Evolutionary conservation across 2,888 invertebrate genomes (phyloP).

Genomic region (Notodonta dromedarius): DNA sequence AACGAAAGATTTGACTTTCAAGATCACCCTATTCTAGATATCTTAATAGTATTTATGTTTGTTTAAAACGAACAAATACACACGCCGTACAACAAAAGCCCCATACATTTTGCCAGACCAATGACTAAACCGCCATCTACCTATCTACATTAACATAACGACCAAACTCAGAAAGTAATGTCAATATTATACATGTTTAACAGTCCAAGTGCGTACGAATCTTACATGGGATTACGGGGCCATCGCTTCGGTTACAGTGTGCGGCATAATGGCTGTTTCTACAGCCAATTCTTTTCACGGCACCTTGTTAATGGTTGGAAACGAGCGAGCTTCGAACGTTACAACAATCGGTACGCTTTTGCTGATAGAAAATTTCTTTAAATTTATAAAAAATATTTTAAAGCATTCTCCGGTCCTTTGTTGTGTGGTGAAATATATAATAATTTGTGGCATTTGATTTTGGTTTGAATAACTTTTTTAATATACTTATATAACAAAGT

Average conservation of each 20-base stretch:
- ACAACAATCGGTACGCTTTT: neutral
- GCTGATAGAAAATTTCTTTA: no score
- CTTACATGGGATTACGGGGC: slow-evolving; percentile 29
- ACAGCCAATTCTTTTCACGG: slow-evolving; percentile 38
- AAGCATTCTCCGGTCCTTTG: no score
- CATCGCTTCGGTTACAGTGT: slow-evolving; percentile 22
- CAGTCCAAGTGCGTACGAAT: slow-evolving; percentile 20
- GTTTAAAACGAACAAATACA: neutral
- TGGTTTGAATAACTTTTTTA: no score
- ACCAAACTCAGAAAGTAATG: slow-evolving; percentile 35
- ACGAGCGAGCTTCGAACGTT: slow-evolving; percentile 7
- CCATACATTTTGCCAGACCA: slow-evolving; percentile 32
- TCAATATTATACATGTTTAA: slow-evolving; percentile 40
- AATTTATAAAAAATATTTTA: no score
- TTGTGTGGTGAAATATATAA: no score
- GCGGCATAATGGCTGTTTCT: slow-evolving; percentile 27
- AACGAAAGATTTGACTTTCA: no score
- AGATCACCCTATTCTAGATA: no score
- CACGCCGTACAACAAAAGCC: slow-evolving; percentile 16
- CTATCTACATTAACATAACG: slow-evolving; percentile 36
- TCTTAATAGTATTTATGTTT: neutral
- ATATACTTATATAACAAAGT: no score
- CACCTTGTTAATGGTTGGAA: slow-evolving; percentile 5
- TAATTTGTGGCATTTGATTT: no score
- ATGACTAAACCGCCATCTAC: slow-evolving; percentile 32